phyloP scores from a whole-genome alignment of 2,888 invertebrate species.

The Serrognathus titanus region DNA sequence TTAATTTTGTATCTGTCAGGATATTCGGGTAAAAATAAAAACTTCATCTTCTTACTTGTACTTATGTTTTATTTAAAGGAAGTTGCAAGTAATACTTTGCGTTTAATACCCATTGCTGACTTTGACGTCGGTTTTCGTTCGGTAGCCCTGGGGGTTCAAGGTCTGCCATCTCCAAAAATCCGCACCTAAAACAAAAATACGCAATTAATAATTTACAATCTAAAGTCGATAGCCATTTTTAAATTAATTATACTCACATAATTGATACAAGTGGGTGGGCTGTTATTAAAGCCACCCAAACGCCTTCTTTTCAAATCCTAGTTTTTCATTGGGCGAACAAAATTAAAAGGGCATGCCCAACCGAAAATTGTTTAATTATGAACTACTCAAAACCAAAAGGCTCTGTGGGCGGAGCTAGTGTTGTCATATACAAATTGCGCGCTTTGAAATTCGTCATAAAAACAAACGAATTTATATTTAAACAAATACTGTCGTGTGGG shows the following conservation, averaged over 20 bases:
- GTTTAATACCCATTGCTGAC: slow-evolving; percentile 35
- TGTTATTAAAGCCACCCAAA: too few relatives aligned
- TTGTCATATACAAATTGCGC: too few relatives aligned
- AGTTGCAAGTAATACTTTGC: slow-evolving; percentile 5
- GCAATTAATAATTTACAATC: too few relatives aligned
- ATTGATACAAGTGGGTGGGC: neutral
- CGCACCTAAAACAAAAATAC: slow-evolving; percentile 57
- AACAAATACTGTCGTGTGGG: too few relatives aligned
- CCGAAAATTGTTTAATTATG: too few relatives aligned
- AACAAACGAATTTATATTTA: too few relatives aligned
- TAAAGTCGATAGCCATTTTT: neutral
- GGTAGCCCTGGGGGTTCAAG: slow-evolving; percentile 85
- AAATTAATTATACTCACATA: neutral
- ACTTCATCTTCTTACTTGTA: slow-evolving; percentile 5
- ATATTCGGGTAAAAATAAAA: neutral
- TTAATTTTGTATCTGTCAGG: neutral
- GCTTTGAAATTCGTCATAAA: too few relatives aligned
- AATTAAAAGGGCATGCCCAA: too few relatives aligned
- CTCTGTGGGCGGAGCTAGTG: too few relatives aligned
- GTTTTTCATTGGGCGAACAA: too few relatives aligned
- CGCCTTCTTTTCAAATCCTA: too few relatives aligned
- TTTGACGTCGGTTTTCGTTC: slow-evolving; percentile 42
- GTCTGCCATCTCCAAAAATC: slow-evolving; percentile 96
- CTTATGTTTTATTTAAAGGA: slow-evolving; percentile 6
- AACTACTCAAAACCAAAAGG: too few relatives aligned